Percentiles rank a stretch among this genome's conserved stretches.
phyloP scores from a whole-genome alignment of 2,888 invertebrate species.

The Drosophila hamatofila region DNA sequence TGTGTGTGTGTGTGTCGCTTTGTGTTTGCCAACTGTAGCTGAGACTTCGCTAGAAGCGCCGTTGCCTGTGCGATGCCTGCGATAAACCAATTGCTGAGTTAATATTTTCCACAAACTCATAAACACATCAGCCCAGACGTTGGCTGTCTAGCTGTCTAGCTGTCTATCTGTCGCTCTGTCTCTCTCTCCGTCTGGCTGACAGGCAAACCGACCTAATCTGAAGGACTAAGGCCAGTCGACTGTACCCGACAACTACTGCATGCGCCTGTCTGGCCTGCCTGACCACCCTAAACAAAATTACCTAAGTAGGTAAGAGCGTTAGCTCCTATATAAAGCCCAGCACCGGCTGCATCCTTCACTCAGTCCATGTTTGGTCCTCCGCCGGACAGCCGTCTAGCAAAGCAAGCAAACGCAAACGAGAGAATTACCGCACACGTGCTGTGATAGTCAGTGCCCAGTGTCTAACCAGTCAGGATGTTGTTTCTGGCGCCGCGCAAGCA shows the following conservation, averaged over 20 bases:
- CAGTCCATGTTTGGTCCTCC: conserved; percentile 53
- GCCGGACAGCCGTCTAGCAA: conserved; percentile 21
- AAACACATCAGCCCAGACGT: conserved; percentile 49
- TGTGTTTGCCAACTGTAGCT: conserved; percentile 35
- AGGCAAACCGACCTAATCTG: conserved; percentile 63
- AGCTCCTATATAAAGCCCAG: conserved; percentile 35
- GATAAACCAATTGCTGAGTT: conserved; percentile 42
- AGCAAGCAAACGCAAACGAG: background rate
- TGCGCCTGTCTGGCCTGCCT: conserved; percentile 12
- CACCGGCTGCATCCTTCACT: conserved; percentile 42
- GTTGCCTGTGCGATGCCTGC: conserved; percentile 20
- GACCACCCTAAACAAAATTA: conserved; percentile 12
- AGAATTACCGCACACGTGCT: conserved; percentile 18
- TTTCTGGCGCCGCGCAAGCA: conserved; percentile 77
- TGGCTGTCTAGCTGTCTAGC: conserved; percentile 1
- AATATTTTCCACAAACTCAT: conserved; percentile 74
- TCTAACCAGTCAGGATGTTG: conserved; percentile 50
- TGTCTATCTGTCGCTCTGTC: too few species aligned
- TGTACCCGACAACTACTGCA: conserved; percentile 22
- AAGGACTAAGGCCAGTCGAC: conserved; percentile 43
- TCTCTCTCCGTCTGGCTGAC: background rate
- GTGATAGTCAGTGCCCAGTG: conserved; percentile 57
- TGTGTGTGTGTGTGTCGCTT: conserved; percentile 14
- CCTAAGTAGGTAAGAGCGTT: conserved; percentile 28
- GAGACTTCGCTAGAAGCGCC: conserved; percentile 41